Conservation (phyloP, 2,797 vertebrate genomes). For the Melanotaenia parkinsoni region DNA sequence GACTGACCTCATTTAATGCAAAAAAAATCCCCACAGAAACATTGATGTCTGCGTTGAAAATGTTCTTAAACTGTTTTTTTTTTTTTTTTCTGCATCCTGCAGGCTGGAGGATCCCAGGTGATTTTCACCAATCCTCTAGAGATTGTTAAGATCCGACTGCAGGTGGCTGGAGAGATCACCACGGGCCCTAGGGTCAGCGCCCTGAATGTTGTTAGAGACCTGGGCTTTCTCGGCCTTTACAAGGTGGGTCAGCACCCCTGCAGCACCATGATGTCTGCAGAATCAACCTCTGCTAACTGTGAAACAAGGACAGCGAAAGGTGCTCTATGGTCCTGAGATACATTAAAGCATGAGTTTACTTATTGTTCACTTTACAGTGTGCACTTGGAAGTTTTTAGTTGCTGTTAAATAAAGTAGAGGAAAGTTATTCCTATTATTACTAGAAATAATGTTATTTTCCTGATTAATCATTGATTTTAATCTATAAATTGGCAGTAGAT, state of each 20-base stretch:
- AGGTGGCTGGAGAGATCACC: constrained; percentile 98
- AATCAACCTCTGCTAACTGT: constrained; percentile 45
- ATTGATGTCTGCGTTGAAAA: constrained; percentile 3
- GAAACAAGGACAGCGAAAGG: constrained; percentile 61
- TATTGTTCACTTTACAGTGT: constrained; percentile 8
- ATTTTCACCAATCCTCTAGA: constrained; percentile 99
- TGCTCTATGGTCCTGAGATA: constrained; percentile 18
- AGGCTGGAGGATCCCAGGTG: constrained; percentile 98
- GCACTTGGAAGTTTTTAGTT: not conserved
- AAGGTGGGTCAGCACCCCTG: constrained; percentile 87
- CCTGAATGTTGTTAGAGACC: constrained; percentile 92
- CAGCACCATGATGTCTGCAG: constrained; percentile 46
- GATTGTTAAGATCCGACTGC: constrained; percentile 98
- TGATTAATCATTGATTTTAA: not conserved
- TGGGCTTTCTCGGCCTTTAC: constrained; percentile 97
- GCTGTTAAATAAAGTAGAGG: not conserved
- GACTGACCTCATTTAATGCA: constrained; percentile 21
- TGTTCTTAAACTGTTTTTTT: constrained; percentile 11
- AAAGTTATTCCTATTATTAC: not conserved
- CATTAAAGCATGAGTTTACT: constrained; percentile 19
- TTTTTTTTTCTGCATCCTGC: constrained; percentile 40
- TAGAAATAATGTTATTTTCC: not conserved
- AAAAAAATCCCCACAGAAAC: constrained; percentile 16
- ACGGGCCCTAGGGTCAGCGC: constrained; percentile 96
- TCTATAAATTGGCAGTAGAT: not conserved